phyloP scores from a whole-genome alignment of 2,888 invertebrate genomes.

The Carterocephalus palaemon region DNA sequence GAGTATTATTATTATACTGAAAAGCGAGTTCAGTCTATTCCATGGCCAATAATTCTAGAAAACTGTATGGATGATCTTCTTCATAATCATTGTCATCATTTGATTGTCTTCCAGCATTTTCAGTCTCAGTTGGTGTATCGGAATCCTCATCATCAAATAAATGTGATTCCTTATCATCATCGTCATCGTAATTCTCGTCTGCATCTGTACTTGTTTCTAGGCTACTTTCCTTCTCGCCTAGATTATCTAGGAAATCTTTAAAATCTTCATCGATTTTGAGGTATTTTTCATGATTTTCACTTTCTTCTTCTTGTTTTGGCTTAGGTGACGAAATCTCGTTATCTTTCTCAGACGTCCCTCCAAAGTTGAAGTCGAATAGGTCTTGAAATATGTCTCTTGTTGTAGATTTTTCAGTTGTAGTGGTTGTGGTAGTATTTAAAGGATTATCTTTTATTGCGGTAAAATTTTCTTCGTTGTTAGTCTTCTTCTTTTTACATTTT shows the following conservation, averaged over 20 bases:
- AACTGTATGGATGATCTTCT: slow-evolving; percentile 52
- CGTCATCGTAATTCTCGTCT: slow-evolving; percentile 41
- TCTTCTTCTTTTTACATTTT: slow-evolving; percentile 69
- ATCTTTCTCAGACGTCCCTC: slow-evolving; percentile 37
- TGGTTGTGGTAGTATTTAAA: slow-evolving; percentile 36
- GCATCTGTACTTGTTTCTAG: slow-evolving; percentile 29
- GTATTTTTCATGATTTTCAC: slow-evolving; percentile 47
- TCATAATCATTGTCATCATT: slow-evolving; percentile 36
- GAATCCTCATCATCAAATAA: slow-evolving; percentile 36
- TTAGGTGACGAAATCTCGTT: slow-evolving; percentile 32
- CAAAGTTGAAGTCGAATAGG: slow-evolving; percentile 53
- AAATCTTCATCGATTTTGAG: slow-evolving; percentile 55
- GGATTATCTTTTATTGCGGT: slow-evolving; percentile 5
- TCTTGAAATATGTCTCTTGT: slow-evolving; percentile 55
- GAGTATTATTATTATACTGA: slow-evolving; percentile 28
- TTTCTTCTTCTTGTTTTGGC: slow-evolving; percentile 45
- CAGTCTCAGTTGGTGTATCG: slow-evolving; percentile 35
- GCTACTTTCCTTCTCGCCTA: slow-evolving; percentile 40
- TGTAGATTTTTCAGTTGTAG: slow-evolving; percentile 39
- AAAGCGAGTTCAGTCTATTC: slow-evolving; percentile 56
- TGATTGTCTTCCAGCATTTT: slow-evolving; percentile 35
- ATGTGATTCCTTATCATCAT: slow-evolving; percentile 39
- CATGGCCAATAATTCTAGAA: slow-evolving; percentile 70
- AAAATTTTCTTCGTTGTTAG: slow-evolving; percentile 39
- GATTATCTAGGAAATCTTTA: slow-evolving; percentile 55